Evolutionary conservation across 2,888 invertebrate species (phyloP).

Genomic region (Sinotaia quadrata): DNA sequence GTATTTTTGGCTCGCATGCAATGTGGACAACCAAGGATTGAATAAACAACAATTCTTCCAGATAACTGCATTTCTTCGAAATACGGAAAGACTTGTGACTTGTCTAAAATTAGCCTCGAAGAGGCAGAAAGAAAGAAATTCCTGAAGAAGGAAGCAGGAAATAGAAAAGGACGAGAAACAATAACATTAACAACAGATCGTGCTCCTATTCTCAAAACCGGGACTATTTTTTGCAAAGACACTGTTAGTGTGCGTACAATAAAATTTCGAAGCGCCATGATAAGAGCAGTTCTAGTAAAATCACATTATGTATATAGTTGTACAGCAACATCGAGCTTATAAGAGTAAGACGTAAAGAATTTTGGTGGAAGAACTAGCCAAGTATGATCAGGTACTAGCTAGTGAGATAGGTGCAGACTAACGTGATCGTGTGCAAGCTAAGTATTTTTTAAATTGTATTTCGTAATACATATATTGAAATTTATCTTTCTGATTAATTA

Average conservation of each 20-base stretch:
- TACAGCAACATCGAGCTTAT: no score
- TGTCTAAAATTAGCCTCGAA: neutral
- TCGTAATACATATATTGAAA: no score
- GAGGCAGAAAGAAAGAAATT: neutral
- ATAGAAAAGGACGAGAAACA: neutral
- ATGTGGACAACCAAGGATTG: slow-evolving; percentile 70
- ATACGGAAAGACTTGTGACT: neutral
- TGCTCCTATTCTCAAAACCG: slow-evolving; percentile 15
- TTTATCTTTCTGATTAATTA: no score
- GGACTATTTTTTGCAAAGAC: slow-evolving; percentile 24
- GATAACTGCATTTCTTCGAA: slow-evolving; percentile 50
- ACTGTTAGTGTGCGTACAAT: neutral
- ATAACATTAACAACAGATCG: slow-evolving; percentile 1
- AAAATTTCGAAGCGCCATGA: neutral
- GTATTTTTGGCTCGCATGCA: slow-evolving; percentile 68
- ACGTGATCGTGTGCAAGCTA: no score
- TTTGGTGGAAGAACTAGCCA: no score
- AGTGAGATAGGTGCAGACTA: no score
- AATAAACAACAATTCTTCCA: slow-evolving; percentile 69
- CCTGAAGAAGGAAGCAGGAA: slow-evolving; percentile 5
- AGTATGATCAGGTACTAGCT: no score
- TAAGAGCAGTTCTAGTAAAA: no score
- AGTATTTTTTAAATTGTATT: no score
- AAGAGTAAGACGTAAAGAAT: no score
- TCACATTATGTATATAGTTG: no score